Conservation (phyloP, 92 coral and sea anemone species). For the Epizoanthus rinbou region DNA sequence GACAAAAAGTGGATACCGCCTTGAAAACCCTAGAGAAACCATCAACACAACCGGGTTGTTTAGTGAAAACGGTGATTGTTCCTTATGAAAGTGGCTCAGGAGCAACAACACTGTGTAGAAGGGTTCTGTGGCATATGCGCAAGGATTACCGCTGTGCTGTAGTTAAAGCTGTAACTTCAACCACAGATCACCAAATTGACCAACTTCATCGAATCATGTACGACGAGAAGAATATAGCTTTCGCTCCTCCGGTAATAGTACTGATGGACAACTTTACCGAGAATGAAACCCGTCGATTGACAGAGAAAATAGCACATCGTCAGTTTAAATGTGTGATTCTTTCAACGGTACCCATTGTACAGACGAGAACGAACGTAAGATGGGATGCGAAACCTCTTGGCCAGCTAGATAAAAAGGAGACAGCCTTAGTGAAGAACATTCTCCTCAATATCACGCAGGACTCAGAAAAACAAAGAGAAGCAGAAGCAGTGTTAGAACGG, state of each 20-base stretch:
- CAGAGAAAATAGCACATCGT: constrained; percentile 39
- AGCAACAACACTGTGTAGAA: constrained; percentile 65
- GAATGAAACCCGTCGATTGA: constrained; percentile 34
- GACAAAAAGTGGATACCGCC: constrained; percentile 28
- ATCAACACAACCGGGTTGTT: constrained; percentile 15
- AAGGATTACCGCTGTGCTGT: constrained; percentile 59
- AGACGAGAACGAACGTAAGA: background rate
- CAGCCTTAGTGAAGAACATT: constrained; percentile 48
- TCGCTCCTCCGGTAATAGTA: constrained; percentile 43
- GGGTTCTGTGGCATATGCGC: constrained; percentile 58
- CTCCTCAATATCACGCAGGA: constrained; percentile 46
- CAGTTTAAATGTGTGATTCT: constrained; percentile 61
- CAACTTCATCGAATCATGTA: constrained; percentile 49
- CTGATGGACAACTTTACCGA: constrained; percentile 56
- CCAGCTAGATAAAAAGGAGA: constrained; percentile 56
- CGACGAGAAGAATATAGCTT: constrained; percentile 40
- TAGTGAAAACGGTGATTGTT: constrained; percentile 53
- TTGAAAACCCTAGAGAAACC: constrained; percentile 38
- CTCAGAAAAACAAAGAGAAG: constrained; percentile 34
- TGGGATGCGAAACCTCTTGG: constrained; percentile 45
- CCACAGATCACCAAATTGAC: constrained; percentile 60
- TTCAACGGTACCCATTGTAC: constrained; percentile 53
- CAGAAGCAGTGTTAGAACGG: constrained; percentile 54
- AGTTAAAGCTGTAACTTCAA: constrained; percentile 47
- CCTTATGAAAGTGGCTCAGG: constrained; percentile 70